A percentile compares a stretch with the other conserved stretches of the same genome.
These are phyloP conservation scores for Halictus ligatus DNA, from an alignment of 2,888 invertebrate genomes.

Conservation along the genomic window DNA sequence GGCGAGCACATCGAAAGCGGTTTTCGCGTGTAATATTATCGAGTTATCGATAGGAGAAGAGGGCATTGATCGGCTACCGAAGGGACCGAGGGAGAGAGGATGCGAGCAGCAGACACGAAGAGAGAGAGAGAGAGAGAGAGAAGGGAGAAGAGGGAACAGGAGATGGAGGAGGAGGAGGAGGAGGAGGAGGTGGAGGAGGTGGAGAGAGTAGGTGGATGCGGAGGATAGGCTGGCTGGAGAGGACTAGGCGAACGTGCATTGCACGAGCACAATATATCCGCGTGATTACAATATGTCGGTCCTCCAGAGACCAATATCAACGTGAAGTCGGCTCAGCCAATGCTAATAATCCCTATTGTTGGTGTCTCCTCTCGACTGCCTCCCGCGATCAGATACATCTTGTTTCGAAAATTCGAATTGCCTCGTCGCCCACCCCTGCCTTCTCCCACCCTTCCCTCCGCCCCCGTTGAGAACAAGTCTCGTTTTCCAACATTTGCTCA, in stretches of 20 bases:
- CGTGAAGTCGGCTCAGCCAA: conserved; percentile 77
- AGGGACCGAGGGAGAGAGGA: conserved; percentile 40
- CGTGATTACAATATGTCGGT: conserved; percentile 82
- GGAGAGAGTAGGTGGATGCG: conserved; percentile 55
- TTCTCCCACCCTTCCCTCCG: background rate
- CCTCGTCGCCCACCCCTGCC: conserved; percentile 25
- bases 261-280: conserved; percentile 78
- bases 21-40: conserved; percentile 82
- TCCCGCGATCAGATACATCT: conserved; percentile 69
- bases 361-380: conserved; percentile 70
- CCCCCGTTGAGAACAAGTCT: background rate
- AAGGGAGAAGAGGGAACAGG: conserved; percentile 43
- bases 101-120: conserved; percentile 20
- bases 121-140: conserved; percentile 28
- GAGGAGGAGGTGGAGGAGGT: conserved; percentile 51
- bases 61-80: conserved; percentile 70
- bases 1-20: conserved; percentile 81
- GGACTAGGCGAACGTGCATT: conserved; percentile 68
- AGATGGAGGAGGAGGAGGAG: conserved; percentile 38
- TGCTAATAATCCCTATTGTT: conserved; percentile 82
- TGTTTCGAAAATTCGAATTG: conserved; percentile 73
- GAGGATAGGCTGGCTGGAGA: conserved; percentile 55
- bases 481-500: background rate
- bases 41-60: conserved; percentile 79
- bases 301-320: conserved; percentile 79